Percentiles rank a stretch among this genome's conserved stretches.
Conservation (phyloP, 2,113 vertebrate species). For the Parotia lawesii region DNA sequence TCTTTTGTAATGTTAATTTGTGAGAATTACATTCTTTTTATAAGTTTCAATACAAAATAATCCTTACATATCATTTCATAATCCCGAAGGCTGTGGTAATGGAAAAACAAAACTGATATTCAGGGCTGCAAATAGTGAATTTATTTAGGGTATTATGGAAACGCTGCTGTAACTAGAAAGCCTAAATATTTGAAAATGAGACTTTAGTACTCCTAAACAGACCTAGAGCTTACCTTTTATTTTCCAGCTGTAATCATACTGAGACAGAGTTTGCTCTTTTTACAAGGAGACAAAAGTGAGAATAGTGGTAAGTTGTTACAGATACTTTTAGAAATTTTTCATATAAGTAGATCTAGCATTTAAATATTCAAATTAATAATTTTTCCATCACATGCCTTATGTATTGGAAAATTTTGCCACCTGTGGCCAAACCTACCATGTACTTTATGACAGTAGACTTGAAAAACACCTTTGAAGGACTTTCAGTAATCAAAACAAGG, state of each 20-base stretch:
- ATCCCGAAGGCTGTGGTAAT: neutral
- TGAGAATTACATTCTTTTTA: neutral
- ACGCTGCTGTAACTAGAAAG: neutral
- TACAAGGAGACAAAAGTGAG: neutral
- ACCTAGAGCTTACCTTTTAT: neutral
- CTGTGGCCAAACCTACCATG: rapidly evolving
- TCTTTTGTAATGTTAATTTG: neutral
- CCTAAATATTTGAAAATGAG: neutral
- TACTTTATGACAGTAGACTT: neutral
- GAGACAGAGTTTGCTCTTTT: neutral
- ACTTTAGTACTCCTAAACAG: neutral
- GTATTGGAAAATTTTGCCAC: neutral
- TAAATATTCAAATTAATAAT: neutral
- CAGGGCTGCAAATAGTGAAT: neutral
- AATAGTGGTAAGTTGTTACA: neutral
- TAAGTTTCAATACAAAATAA: neutral
- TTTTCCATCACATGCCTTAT: neutral
- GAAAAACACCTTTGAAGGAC: neutral
- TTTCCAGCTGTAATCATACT: neutral
- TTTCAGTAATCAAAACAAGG: neutral
- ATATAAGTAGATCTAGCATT: neutral
- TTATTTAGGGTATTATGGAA: neutral
- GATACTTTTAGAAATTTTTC: neutral
- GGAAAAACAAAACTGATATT: neutral
- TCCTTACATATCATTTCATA: neutral